These are phyloP conservation scores for Atlantisia rogersi DNA, from an alignment of 2,113 vertebrate genomes.

Conservation along the genomic window DNA sequence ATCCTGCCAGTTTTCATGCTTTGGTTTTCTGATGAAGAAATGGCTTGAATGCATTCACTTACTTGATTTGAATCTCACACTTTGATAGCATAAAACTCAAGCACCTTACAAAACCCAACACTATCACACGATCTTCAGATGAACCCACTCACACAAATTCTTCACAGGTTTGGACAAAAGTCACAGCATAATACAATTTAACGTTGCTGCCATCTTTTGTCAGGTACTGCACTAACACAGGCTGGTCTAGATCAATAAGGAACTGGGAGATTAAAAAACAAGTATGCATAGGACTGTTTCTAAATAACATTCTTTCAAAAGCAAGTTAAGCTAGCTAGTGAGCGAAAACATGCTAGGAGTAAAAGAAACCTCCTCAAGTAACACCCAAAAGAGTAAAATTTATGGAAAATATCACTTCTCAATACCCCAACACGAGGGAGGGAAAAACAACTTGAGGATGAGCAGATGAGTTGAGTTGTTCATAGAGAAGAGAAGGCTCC, in stretches of 20 bases:
- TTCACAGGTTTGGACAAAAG: not conserved
- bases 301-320: not conserved
- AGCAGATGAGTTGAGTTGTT: no score
- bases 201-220: not conserved
- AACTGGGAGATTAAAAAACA: not conserved
- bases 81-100: not conserved
- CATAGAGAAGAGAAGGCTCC: no score
- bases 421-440: no score
- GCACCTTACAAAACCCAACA: not conserved
- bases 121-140: not conserved
- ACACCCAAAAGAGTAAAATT: not conserved
- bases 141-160: not conserved
- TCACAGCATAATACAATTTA: not conserved
- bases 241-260: not conserved
- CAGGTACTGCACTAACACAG: not conserved
- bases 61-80: not conserved
- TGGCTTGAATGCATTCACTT: not conserved
- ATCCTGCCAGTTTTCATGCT: not conserved
- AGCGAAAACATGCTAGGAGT: not conserved
- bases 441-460: no score
- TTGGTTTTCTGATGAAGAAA: not conserved
- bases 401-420: not conserved
- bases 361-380: not conserved
- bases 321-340: not conserved
- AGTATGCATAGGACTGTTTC: not conserved